These are phyloP conservation scores for Diploptera punctata DNA, from an alignment of 2,888 invertebrate species.

Conservation along the genomic window DNA sequence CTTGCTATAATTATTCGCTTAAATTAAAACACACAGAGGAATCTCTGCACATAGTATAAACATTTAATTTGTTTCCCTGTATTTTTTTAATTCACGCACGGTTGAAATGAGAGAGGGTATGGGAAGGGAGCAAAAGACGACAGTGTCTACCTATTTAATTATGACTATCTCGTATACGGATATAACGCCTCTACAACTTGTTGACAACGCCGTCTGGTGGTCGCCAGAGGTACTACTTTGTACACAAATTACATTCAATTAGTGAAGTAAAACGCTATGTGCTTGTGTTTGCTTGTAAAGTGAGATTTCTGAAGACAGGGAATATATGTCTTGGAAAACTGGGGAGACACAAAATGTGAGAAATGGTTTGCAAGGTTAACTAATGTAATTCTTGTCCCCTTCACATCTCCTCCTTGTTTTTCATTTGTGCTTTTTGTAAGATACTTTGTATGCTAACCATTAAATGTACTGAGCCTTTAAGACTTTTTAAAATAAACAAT, in stretches of 20 bases:
- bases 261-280: constrained; percentile 12
- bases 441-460: too few species aligned
- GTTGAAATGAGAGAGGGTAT: neutral
- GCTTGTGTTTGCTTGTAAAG: neutral
- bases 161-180: constrained; percentile 3
- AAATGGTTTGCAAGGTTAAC: constrained; percentile 10
- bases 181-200: constrained; percentile 22
- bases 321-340: neutral
- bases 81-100: neutral
- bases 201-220: constrained; percentile 20
- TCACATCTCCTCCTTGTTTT: neutral
- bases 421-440: too few species aligned
- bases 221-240: constrained; percentile 6
- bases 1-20: neutral
- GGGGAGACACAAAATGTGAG: constrained; percentile 9
- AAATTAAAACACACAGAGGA: neutral
- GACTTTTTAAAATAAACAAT: too few species aligned
- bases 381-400: neutral
- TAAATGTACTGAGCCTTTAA: too few species aligned
- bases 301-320: constrained; percentile 17
- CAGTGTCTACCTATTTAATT: constrained; percentile 15
- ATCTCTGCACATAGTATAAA: neutral
- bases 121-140: constrained; percentile 4
- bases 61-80: neutral
- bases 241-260: constrained; percentile 30